phyloP scores from a whole-genome alignment of 2,888 invertebrate genomes.

The Chrysopilus asiliformis region DNA sequence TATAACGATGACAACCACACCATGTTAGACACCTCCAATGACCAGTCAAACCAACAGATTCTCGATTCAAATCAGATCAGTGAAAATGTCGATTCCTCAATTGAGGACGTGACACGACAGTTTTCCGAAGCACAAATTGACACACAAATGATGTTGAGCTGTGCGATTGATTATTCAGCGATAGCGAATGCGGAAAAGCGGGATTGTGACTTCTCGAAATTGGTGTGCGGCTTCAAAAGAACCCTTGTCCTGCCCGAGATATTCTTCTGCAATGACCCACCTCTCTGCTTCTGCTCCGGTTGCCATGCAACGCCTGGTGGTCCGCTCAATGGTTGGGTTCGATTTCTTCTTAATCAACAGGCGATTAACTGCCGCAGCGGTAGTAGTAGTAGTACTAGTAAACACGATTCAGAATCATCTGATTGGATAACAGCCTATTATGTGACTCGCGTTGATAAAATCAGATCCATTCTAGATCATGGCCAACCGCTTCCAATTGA shows the following conservation, averaged over 20 bases:
- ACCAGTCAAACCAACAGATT: background rate
- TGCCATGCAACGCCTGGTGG: slow-evolving; percentile 23
- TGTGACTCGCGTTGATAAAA: slow-evolving; percentile 35
- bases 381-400: slow-evolving; percentile 6
- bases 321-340: slow-evolving; percentile 34
- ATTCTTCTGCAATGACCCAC: slow-evolving; percentile 26
- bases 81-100: slow-evolving; percentile 14
- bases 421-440: slow-evolving; percentile 35
- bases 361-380: slow-evolving; percentile 25
- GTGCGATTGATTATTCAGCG: slow-evolving; percentile 20
- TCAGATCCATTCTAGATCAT: slow-evolving; percentile 34
- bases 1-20: too few species aligned
- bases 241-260: slow-evolving; percentile 33
- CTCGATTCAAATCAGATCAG: slow-evolving; percentile 19
- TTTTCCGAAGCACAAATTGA: slow-evolving; percentile 23
- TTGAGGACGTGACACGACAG: slow-evolving; percentile 14
- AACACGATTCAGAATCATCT: slow-evolving; percentile 19
- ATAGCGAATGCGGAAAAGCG: slow-evolving; percentile 26
- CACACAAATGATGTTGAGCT: slow-evolving; percentile 14
- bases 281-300: slow-evolving; percentile 31
- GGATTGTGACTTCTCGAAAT: slow-evolving; percentile 34
- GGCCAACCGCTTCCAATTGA: slow-evolving; percentile 34
- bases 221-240: slow-evolving; percentile 31
- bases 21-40: background rate
- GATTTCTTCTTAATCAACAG: slow-evolving; percentile 33